These are phyloP conservation scores for Ia io DNA, from an alignment of 2,113 vertebrate genomes.

Conservation along the genomic window DNA sequence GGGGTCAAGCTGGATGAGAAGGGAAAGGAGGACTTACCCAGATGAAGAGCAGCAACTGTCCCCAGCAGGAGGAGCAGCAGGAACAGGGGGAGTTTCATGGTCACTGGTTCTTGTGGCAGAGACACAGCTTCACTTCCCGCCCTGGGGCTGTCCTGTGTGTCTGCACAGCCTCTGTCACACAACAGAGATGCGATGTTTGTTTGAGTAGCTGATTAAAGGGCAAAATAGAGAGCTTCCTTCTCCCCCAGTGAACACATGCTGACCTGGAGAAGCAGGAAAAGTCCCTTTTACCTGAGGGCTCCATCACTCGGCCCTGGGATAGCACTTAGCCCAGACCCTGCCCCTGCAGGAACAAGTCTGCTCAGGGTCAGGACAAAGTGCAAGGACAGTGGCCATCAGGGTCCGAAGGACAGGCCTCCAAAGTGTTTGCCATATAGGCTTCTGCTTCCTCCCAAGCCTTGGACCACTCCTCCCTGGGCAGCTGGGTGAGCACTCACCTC, in stretches of 20 bases:
- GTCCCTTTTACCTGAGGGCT: neutral
- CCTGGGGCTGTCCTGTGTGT: neutral
- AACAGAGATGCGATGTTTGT: neutral
- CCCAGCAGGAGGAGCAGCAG: conserved; percentile 38
- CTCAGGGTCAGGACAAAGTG: neutral
- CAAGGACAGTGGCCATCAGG: neutral
- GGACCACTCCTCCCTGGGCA: too few species aligned
- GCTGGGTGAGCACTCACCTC: neutral
- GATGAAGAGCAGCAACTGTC: neutral
- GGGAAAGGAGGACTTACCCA: neutral
- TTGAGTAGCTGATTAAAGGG: neutral
- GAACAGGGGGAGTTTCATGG: neutral
- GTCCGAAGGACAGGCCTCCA: neutral
- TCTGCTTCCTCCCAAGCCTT: neutral
- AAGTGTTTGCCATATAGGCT: fast-evolving
- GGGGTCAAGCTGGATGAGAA: neutral
- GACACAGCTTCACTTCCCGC: neutral
- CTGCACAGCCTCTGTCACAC: neutral
- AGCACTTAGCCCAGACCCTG: neutral
- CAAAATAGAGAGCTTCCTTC: neutral
- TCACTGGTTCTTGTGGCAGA: neutral
- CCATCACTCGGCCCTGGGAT: fast-evolving
- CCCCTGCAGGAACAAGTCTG: neutral
- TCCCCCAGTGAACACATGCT: neutral
- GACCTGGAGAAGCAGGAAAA: neutral